Evolutionary conservation across 2,888 invertebrate genomes (phyloP).

Genomic region (Caprella mutica): DNA sequence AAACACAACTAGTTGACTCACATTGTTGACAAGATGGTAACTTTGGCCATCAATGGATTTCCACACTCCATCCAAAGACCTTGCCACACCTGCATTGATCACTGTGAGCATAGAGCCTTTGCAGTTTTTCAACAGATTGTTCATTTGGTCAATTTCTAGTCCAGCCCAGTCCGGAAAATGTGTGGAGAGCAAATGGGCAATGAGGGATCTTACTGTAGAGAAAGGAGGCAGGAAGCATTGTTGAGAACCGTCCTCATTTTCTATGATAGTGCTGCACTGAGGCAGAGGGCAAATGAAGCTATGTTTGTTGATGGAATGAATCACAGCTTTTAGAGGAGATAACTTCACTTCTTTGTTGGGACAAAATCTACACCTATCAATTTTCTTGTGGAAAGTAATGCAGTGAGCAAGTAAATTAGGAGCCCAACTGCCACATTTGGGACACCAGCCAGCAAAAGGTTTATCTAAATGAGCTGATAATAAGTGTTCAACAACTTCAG

Average conservation of each 20-base stretch:
- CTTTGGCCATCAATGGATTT: constrained; percentile 4
- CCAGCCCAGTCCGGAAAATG: constrained; percentile 17
- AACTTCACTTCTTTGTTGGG: constrained; percentile 5
- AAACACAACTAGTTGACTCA: not conserved
- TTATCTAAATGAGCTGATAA: constrained; percentile 15
- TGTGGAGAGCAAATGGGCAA: constrained; percentile 7
- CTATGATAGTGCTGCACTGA: constrained; percentile 10
- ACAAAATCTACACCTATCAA: constrained; percentile 12
- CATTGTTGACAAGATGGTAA: not conserved
- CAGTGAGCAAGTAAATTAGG: constrained; percentile 11
- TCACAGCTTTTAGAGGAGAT: not conserved
- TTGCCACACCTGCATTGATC: not conserved
- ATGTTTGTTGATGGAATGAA: constrained; percentile 18
- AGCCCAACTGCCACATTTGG: constrained; percentile 28
- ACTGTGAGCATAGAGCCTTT: constrained; percentile 7
- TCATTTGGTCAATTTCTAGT: constrained; percentile 11
- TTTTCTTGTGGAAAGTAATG: not conserved
- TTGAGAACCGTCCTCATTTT: not conserved
- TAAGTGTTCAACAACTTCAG: constrained; percentile 14
- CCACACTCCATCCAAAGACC: constrained; percentile 5
- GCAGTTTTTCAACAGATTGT: constrained; percentile 10
- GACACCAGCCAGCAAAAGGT: constrained; percentile 27
- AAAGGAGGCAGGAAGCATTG: constrained; percentile 5
- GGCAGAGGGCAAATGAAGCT: constrained; percentile 28
- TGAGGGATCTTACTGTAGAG: constrained; percentile 8